Percentiles rank a stretch among this genome's conserved stretches.
Evolutionary conservation across 1,140 invertebrate genomes (phyloP).

Genomic region (Nephila pilipes): DNA sequence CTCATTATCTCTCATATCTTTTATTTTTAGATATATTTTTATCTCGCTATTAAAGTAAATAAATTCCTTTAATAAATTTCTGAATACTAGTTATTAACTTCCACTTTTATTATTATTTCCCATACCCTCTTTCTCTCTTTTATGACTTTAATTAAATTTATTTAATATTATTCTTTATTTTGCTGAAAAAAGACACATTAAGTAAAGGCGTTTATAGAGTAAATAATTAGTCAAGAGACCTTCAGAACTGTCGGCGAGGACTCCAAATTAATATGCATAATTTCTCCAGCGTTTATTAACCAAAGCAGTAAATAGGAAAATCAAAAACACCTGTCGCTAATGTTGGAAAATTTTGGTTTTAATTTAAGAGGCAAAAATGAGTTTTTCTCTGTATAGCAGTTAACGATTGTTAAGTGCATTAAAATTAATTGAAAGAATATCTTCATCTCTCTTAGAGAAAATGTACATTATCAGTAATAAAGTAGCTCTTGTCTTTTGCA

Average conservation of each 20-base stretch:
- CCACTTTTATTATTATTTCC: background rate
- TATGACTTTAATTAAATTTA: background rate
- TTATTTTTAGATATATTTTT: no score
- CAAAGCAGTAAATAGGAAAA: background rate
- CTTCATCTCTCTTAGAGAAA: no score
- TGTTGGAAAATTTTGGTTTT: no score
- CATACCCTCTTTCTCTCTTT: background rate
- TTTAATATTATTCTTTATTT: background rate
- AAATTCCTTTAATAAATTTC: no score
- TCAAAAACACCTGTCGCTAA: background rate
- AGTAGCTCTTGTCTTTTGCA: no score
- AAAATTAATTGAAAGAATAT: no score
- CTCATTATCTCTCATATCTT: no score
- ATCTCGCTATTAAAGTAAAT: no score
- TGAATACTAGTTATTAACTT: background rate
- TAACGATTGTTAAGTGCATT: no score
- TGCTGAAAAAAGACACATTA: background rate
- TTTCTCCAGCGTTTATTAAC: background rate
- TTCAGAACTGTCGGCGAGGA: background rate
- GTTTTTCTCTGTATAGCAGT: no score
- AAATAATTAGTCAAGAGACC: background rate
- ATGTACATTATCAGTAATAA: no score
- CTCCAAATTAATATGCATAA: background rate
- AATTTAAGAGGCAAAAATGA: no score
- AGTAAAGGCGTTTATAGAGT: background rate